phyloP scores from a whole-genome alignment of 2,113 vertebrate genomes.

The Eleginops maclovinus region DNA sequence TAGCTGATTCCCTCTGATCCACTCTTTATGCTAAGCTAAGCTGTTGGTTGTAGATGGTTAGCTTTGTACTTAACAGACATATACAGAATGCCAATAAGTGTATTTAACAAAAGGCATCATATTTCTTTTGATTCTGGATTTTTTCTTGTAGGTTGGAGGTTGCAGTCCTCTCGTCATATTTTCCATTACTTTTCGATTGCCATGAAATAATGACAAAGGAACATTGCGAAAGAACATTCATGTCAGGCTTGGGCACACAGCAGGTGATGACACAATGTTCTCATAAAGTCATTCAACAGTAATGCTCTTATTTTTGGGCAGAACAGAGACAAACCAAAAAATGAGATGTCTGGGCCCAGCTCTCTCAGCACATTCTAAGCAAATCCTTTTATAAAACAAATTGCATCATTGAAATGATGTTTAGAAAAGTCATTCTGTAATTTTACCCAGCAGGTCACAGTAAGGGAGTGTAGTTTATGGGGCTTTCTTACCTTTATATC shows the following conservation, averaged over 20 bases:
- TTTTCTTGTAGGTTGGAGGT: conserved; percentile 19
- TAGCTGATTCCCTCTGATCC: neutral
- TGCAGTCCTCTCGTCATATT: conserved; percentile 25
- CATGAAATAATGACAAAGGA: conserved; percentile 40
- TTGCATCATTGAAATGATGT: conserved; percentile 6
- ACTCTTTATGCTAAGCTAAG: too few relatives aligned
- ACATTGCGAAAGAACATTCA: conserved; percentile 17
- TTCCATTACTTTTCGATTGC: conserved; percentile 42
- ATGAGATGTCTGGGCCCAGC: conserved; percentile 28
- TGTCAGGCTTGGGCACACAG: conserved; percentile 27
- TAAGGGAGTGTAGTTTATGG: neutral
- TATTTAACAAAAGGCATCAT: neutral
- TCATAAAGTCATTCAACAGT: conserved; percentile 42
- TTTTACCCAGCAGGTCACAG: neutral
- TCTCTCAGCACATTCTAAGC: conserved; percentile 14
- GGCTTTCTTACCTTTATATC: conserved; percentile 91
- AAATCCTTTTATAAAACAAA: conserved; percentile 28
- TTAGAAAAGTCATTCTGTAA: conserved; percentile 8
- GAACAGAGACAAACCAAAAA: conserved; percentile 34
- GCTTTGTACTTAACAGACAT: neutral
- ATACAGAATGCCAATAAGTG: neutral
- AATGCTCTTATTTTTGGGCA: conserved; percentile 49
- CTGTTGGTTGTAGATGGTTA: too few relatives aligned
- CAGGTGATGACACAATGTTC: conserved; percentile 28
- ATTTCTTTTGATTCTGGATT: neutral